Evolutionary conservation across 2,888 invertebrate genomes (phyloP), one percentile per base, ranked within the genome.

Genomic region (Nycteola revayana): DNA sequence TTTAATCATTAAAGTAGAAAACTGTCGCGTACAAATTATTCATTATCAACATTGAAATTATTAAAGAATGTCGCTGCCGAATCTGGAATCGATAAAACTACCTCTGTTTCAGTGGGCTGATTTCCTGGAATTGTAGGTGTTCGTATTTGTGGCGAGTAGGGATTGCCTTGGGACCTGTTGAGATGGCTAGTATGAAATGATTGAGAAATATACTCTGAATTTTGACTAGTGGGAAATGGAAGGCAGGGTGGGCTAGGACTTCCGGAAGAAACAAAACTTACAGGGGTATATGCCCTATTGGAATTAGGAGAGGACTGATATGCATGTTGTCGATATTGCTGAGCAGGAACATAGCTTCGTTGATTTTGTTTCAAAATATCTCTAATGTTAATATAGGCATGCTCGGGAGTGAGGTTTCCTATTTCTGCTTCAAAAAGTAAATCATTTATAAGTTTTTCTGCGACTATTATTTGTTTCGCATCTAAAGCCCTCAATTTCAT

Each of bases 161-260:
- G 32, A 30, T 38, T 32, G 28, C 28, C 32, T 38, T 38, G 28
- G 32, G 38, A 32, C 29, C 27, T 39, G 33, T 39, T 36, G 30
- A 26, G 31, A 36, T 32, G 30, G 39, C 23, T 33, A 32, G 39
- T 33, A 10, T 39, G 29, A 34, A 34, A 33, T 39, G 34, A 39
- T 39, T 39, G 39, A 39, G 39, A 39, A 39, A 39, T n/a, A 39
- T 39, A 34, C 39, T 39, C 34, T 39, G 39, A 30, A 39, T 39
- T 33, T 39, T 39, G 30, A 34, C 39, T 39, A 9, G 39, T 34
- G 39, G 38, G 33, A 38, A 38, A 38, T 33, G 32, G 39, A 34
- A 30, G 28, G 27, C 29, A 34, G 34, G 34, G 33, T 30, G 34
- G 34, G 33, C 29, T 38, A 38, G 38, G 38, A 33, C 33, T 38